Base-by-base conservation (phyloP, 2,888 invertebrate species). In the Cephus rjabovi region DNA sequence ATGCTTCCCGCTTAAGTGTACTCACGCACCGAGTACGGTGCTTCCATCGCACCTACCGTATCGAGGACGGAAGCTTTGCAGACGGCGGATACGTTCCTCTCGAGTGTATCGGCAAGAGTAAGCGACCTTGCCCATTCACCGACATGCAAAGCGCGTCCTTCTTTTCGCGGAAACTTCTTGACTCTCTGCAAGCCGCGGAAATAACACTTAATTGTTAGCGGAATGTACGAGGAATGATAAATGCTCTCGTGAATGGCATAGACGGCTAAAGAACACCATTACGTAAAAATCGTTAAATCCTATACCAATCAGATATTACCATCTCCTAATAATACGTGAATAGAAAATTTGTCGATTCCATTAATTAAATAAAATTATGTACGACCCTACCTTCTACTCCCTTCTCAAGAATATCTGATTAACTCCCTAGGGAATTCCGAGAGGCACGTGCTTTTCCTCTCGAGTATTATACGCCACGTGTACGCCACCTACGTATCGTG, bases 111-210 rank as follows among this genome's bases (percentile, higher is more conserved):
- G 56, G 56, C 56, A 56, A 56, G 56, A 56, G 23, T 86, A 88
- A 87, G 83, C 83, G 89, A 88, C 89, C 89, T 90, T 88, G 89
- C 83, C 85, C 84, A 81, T 83, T 81, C 35, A 82, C 78, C 82
- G 84, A 84, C 86, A 90, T 89, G 88, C 89, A 87, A 81, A 86
- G 81, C 85, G 89, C 88, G 88, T 90, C 84, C 82, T 83, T 76
- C 81, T 82, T 83, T 90, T 90, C 89, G 87, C 83, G 84, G 89
- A 89, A 89, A 84, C 80, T 86, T 82, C 81, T 83, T 76, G 75
- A 35, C 34, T 56, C 56, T 56, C 23, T 56, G 56, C 23, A 23
- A 56, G 56, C 23, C 56, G 56, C 23, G 56, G 56, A 56, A 56
- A 56, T 9, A 56, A 56, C 56, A 56, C 56, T 56, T 56, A 56